phyloP scores from a whole-genome alignment of 2,113 vertebrate species.

The Neogale vison region DNA sequence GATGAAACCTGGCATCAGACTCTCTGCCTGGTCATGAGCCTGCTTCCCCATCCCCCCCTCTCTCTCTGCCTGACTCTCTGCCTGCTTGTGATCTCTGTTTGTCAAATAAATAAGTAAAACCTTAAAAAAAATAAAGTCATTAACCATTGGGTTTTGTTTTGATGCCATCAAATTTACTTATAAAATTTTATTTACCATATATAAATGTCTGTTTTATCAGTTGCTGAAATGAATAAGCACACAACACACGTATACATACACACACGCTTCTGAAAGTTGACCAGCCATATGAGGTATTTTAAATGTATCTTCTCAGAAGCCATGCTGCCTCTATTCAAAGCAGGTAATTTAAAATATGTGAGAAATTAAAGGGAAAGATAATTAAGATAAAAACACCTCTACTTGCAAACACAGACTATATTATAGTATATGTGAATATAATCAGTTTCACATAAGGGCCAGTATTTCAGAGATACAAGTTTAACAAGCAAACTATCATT shows the following conservation, averaged over 20 bases:
- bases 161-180: background rate
- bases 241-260: background rate
- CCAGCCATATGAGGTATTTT: background rate
- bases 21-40: too few relatives aligned
- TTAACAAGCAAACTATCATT: slow-evolving; percentile 24
- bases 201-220: background rate
- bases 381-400: background rate
- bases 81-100: too few relatives aligned
- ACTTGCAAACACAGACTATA: background rate
- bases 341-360: background rate
- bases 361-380: background rate
- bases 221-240: background rate
- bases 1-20: too few relatives aligned
- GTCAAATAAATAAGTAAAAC: too few relatives aligned
- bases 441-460: background rate
- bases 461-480: background rate
- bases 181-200: background rate
- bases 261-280: background rate
- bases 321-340: background rate
- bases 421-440: background rate
- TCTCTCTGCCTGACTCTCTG: too few relatives aligned
- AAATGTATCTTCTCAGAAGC: background rate
- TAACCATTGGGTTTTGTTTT: background rate
- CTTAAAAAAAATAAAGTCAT: background rate
- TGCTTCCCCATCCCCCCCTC: too few relatives aligned